Base-by-base conservation (phyloP, 2,113 vertebrate genomes). In the Pelusios castaneus region DNA sequence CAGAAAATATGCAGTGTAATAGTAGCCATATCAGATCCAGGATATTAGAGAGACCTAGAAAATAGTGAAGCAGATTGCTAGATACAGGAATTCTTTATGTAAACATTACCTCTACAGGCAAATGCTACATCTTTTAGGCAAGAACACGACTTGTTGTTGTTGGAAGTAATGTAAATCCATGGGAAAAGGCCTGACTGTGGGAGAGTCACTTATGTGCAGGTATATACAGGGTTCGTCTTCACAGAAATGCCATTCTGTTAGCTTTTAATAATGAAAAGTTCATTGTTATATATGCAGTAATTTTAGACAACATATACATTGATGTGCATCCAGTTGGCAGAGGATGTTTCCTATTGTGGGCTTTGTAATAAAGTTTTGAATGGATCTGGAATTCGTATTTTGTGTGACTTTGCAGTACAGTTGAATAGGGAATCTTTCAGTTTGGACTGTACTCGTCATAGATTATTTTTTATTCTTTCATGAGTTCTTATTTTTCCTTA, bases 381-480 rank as follows among this genome's bases (percentile, higher is more conserved):
- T 2, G 5, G 6, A 79, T 88, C 41, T 1, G 0, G 41, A 0
- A 0, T 22, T 41, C 14, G 81, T 34, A 3, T 41, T 63, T 9
- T 14, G 76, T 56, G n/a, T 41, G 76, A 16, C 56, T 22, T 41
- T 31, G 9, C 31, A 54, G 14, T 56, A 73, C 43, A 47, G 82
- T 5, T 51, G 47, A 80, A 22, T 1, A 13, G 2, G 0, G 0
- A 55, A 47, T 80, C 88, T 91, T 89, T 73, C 75, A 3, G 1
- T 47, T 86, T 6, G 14, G 21, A 0, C 79, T 80, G 81, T 70
- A 6, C 2, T 47, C 2, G 0, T 6, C 14, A 58, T 27, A 70
- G 11, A 52, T 22, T 94, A 67, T 95, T 97, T 95, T 63, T 80
- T 88, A 80, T 94, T 89, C 78, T 95, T 93, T 82, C 54, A 16